phyloP scores from a whole-genome alignment of 2,113 vertebrate genomes.

The Oncorhynchus mykiss region DNA sequence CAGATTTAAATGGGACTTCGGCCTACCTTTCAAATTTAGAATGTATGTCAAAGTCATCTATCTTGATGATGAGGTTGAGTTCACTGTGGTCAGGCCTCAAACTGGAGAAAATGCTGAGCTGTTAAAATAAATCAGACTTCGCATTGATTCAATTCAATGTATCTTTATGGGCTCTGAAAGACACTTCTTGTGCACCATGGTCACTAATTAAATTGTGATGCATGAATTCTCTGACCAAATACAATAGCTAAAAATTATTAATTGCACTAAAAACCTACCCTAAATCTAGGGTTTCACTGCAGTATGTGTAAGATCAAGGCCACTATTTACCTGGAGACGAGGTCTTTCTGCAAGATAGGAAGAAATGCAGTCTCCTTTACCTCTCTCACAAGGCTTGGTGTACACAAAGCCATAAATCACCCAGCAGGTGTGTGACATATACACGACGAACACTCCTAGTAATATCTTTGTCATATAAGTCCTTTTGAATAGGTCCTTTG shows the following conservation, averaged over 20 bases:
- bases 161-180: not conserved
- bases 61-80: slow-evolving; percentile 81
- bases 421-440: slow-evolving; percentile 93
- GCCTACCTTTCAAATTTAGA: slow-evolving; percentile 86
- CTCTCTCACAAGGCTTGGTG: slow-evolving; percentile 83
- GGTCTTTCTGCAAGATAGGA: slow-evolving; percentile 85
- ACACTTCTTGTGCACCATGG: not conserved
- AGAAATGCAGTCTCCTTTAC: slow-evolving; percentile 77
- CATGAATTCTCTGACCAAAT: not conserved
- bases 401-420: slow-evolving; percentile 92
- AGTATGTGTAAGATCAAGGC: not conserved
- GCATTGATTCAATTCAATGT: not conserved
- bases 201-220: not conserved
- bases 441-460: slow-evolving; percentile 89
- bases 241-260: not conserved
- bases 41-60: slow-evolving; percentile 88
- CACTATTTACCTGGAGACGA: slow-evolving; percentile 83
- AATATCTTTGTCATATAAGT: slow-evolving; percentile 86
- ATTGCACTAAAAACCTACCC: not conserved
- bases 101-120: slow-evolving; percentile 92
- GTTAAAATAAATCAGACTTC: slow-evolving; percentile 10
- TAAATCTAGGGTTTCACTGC: not conserved
- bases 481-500: slow-evolving; percentile 45
- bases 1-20: not conserved
- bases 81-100: slow-evolving; percentile 79